A percentile compares a stretch with the other conserved stretches of the same genome.
Conservation (phyloP, 2,113 vertebrate species). For the Cettia cetti region DNA sequence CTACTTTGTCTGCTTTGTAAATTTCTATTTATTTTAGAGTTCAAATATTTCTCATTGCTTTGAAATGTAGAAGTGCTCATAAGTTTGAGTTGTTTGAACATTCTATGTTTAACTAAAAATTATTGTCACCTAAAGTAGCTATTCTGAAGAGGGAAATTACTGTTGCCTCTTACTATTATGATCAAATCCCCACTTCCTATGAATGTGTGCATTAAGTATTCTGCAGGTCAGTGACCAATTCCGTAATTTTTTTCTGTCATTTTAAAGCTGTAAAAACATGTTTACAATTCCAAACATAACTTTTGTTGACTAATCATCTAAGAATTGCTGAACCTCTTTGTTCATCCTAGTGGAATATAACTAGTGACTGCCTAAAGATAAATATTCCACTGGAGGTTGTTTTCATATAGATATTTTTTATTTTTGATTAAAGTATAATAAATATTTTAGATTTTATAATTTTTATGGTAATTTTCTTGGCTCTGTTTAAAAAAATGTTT, state of each 20-base stretch:
- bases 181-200: background rate
- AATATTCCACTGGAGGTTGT: background rate
- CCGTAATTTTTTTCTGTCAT: background rate
- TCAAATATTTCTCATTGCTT: background rate
- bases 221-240: background rate
- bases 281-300: background rate
- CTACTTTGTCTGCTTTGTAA: background rate
- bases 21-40: background rate
- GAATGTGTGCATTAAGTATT: fast-evolving
- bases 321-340: background rate
- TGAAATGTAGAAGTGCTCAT: background rate
- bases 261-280: background rate
- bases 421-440: background rate
- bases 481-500: background rate
- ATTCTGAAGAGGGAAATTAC: background rate
- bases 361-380: background rate
- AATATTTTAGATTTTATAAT: background rate
- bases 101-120: background rate
- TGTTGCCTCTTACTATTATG: background rate
- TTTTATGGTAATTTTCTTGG: background rate
- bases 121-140: background rate
- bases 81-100: background rate
- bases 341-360: background rate
- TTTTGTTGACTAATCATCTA: background rate
- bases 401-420: background rate